Percentiles rank a stretch among this genome's conserved stretches.
Conservation (phyloP, 2,888 invertebrate species). For the Tuberolachnus salignus region DNA sequence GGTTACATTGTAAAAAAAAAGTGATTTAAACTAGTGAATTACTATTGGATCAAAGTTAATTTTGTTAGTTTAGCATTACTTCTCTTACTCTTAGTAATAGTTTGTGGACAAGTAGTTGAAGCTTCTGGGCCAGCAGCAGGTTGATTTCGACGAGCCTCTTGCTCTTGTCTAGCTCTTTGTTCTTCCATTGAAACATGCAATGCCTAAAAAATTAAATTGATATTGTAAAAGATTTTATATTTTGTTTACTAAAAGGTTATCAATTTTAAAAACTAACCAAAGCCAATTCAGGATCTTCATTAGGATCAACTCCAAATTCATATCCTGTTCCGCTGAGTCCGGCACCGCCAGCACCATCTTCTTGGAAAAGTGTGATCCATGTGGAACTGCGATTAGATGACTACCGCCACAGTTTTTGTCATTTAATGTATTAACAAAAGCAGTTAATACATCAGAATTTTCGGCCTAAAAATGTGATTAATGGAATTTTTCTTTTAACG, state of each 20-base stretch:
- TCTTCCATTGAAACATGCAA: constrained; percentile 94
- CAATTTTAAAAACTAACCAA: constrained; percentile 66
- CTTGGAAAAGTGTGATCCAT: constrained; percentile 94
- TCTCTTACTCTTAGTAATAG: constrained; percentile 53
- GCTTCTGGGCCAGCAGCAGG: constrained; percentile 64
- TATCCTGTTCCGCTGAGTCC: constrained; percentile 82
- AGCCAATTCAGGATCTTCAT: constrained; percentile 98
- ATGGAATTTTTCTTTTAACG: background rate
- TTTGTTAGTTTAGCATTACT: too few relatives aligned
- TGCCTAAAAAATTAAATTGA: constrained; percentile 66
- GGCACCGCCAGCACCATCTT: constrained; percentile 87
- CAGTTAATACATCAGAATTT: constrained; percentile 85
- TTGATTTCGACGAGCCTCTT: constrained; percentile 78
- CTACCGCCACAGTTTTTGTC: constrained; percentile 91
- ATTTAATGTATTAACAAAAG: constrained; percentile 93
- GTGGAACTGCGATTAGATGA: constrained; percentile 95
- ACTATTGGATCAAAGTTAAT: too few relatives aligned
- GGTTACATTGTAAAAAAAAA: too few relatives aligned
- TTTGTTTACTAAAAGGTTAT: background rate
- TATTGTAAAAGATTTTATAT: background rate
- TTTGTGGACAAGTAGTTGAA: constrained; percentile 45
- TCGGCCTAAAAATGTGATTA: constrained; percentile 63
- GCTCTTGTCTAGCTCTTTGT: constrained; percentile 90
- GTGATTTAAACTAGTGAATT: too few relatives aligned
- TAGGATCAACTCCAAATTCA: constrained; percentile 99